Evolutionary conservation across 1,140 invertebrate species (phyloP), one percentile per base, ranked within the genome.

Genomic region (Saccostrea echinata): DNA sequence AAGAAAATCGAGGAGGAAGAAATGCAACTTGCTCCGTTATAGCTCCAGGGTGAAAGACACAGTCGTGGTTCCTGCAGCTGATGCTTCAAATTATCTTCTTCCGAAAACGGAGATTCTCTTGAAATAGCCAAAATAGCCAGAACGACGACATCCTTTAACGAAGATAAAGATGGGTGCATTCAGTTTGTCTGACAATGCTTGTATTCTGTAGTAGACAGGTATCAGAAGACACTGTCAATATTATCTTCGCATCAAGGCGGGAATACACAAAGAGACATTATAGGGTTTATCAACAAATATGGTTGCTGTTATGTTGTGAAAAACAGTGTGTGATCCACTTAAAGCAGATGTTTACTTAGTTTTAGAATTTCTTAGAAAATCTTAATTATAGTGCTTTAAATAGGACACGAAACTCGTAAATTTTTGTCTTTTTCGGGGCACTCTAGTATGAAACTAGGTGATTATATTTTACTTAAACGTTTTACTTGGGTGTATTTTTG

Each of bases 11-110:
- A 61, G 30, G 24, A 27, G 33, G 90, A 89, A 2, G 21, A 88
- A 57, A 80, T 51, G 27, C 33, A 84, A 27, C 27, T 68, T 9
- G n/a, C 51, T 16, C 43, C 85, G 9, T 3, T 91, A 55, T 90
- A 21, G 87, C 86, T 21, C 86, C 89, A 21, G 9, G 87, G 12
- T 91, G 88, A 89, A 85, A 86, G 76, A 89, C 86, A 8, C 89
- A 89, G 43, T 27, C 43, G 21, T 90, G 88, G 88, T 91, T 87
- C 80, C 87, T 87, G 30, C 53, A 35, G 51, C 61, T 91, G 57
- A 18, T 87, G 71, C 43, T 76, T 6, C 76, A 88, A 52, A 57
- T 52, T 68, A 68, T 24, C 35, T 84, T 33, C 57, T 90, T 3
- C 87, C 87, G 24, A 80, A 64, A 9, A 84, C 24, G 6, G 71